Evolutionary conservation across 2,797 vertebrate species (phyloP), one percentile per base, ranked within the genome.

Genomic region (Catostomus latipinnis): DNA sequence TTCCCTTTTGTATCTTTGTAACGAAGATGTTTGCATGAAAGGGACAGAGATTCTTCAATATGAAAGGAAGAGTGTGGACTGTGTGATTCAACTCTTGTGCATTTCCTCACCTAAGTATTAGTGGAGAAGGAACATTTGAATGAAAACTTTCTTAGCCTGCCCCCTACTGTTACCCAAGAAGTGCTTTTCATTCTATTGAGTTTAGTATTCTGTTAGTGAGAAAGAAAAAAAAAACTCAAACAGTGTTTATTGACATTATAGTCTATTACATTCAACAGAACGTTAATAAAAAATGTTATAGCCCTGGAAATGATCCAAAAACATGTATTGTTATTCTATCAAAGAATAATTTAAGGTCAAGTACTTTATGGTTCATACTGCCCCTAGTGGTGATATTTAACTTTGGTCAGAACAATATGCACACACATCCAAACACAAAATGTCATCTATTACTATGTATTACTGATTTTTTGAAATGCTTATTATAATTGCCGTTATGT

Each of bases 111-210:
- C 43, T 14, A 62, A 90, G 88, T 85, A 86, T 77, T 83, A 71
- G 81, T 90, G 84, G 86, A 89, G 86, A 89, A 83, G 87, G 76
- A 88, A 87, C 90, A 94, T 93, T 94, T 92, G 90, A 93, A 93
- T 93, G 93, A 92, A 93, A 89, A 91, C 92, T 94, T 91, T 94
- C 93, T 92, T 94, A 94, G 94, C 90, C 93, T 95, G 93, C 92
- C 93, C 93, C 93, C 92, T 94, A 94, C 92, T 94, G 93, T 93
- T 93, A 89, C 89, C 91, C 90, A 92, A 88, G 83, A 87, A 88
- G 87, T 86, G 84, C 88, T 90, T 92, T 92, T 90, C 88, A 90
- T 88, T 88, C 88, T 91, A 89, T 54, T 48, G 18, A 65, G 56
- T 74, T 71, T 5, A 78, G n/a, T 50, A n/a, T 71, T 78, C 7